Evolutionary conservation across 2,113 vertebrate genomes (phyloP).

Genomic region (Mus musculus): GRCm39 chrX:146337001-146337500

Average conservation of each 20-base stretch:
- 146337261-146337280: slow-evolving; percentile 69
- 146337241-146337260: slow-evolving; percentile 24
- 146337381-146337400: slow-evolving; percentile 34
- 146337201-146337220: not conserved
- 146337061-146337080: slow-evolving; percentile 87
- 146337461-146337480: slow-evolving; percentile 24
- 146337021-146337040: slow-evolving; percentile 89
- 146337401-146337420: slow-evolving; percentile 69
- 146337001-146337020: slow-evolving; percentile 81
- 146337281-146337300: slow-evolving; percentile 38
- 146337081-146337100: slow-evolving; percentile 84
- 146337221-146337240: slow-evolving; percentile 11
- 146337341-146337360: not conserved
- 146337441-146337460: slow-evolving; percentile 45
- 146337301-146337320: slow-evolving; percentile 72
- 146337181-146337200: not conserved
- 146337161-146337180: slow-evolving; percentile 39
- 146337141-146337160: slow-evolving; percentile 58
- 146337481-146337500: not conserved
- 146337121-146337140: slow-evolving; percentile 51
- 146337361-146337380: not conserved
- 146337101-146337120: slow-evolving; percentile 71
- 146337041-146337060: slow-evolving; percentile 93
- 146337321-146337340: slow-evolving; percentile 17
- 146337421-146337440: not conserved